Evolutionary conservation across 2,797 vertebrate species (phyloP).

Genomic region (Enteromius fasciolatus): DNA sequence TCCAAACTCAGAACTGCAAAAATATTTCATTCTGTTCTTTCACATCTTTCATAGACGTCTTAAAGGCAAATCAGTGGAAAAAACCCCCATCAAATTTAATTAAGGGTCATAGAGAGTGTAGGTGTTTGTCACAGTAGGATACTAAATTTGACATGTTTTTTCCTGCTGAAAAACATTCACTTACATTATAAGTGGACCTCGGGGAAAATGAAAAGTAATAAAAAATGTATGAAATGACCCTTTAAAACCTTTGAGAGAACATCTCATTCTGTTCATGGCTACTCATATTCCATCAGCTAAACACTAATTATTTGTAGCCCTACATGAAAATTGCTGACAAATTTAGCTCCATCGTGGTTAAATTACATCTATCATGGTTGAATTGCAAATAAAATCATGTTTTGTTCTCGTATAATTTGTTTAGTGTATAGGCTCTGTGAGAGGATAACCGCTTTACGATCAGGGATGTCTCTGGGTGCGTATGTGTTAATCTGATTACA

Average conservation of each 20-base stretch:
- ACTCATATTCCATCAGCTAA: constrained; percentile 4
- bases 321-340: constrained; percentile 36
- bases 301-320: constrained; percentile 23
- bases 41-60: constrained; percentile 13
- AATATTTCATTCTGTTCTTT: neutral
- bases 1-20: neutral
- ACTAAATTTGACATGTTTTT: neutral
- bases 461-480: constrained; percentile 28
- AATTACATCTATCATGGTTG: constrained; percentile 24
- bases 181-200: constrained; percentile 30
- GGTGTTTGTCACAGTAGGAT: neutral
- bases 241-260: constrained; percentile 30
- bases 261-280: constrained; percentile 3
- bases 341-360: constrained; percentile 11
- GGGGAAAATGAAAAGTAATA: constrained; percentile 19
- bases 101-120: constrained; percentile 12
- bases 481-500: constrained; percentile 19
- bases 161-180: constrained; percentile 4
- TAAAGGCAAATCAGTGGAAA: neutral
- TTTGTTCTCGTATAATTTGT: constrained; percentile 21
- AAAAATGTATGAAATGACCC: constrained; percentile 7
- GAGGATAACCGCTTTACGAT: neutral
- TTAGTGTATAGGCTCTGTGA: constrained; percentile 20
- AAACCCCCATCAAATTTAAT: neutral
- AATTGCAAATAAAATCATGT: constrained; percentile 23